Base-by-base conservation (phyloP, 2,888 invertebrate species). In the Dryocosmus kuriphilus region DNA sequence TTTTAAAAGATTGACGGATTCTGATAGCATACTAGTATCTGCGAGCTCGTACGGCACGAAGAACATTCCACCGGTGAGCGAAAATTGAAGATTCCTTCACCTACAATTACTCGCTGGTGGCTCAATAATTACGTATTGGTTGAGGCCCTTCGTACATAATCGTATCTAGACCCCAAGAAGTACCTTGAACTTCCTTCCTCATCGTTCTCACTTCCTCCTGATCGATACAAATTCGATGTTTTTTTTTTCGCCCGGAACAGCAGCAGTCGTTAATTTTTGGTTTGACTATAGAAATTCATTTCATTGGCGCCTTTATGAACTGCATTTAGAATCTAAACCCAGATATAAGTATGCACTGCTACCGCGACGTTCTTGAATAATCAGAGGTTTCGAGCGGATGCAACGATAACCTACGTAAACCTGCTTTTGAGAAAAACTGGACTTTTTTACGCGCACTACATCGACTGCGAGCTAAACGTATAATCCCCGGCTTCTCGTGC, bases 311-410 rank as follows among this genome's bases (percentile, higher is more conserved):
- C 71, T 51, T 71, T n/a, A 71, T 27, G 24, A 14, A 14, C 14
- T 57, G 14, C 14, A 24, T 57, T 14, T 57, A 57, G 24, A 24
- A 27, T 27, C 14, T 57, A 57, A 38, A 75, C 24, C 71, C 22
- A 77, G 65, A 71, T 71, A 51, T 35, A 76, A 57, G 32, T 61
- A 71, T 75, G 65, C 61, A 61, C n/a, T 60, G 60, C 60, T 74
- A 67, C 65, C 63, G 75, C 81, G 79, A 82, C 81, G 79, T 80
- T 80, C 77, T 79, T 73, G 80, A 81, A 83, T 85, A 85, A 85
- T 85, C 83, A 84, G 82, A 65, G 83, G 79, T 79, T 82, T 80
- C 78, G 83, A 84, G 83, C 83, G 85, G 85, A 84, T 85, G 83
- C 80, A 78, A 77, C 82, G 82, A 84, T 81, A 82, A 82, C 81